These are phyloP conservation scores for Phacellophora camtschatica DNA, from an alignment of 30 jellyfish, hydroid and myxozoan genomes.

Conservation along the genomic window DNA sequence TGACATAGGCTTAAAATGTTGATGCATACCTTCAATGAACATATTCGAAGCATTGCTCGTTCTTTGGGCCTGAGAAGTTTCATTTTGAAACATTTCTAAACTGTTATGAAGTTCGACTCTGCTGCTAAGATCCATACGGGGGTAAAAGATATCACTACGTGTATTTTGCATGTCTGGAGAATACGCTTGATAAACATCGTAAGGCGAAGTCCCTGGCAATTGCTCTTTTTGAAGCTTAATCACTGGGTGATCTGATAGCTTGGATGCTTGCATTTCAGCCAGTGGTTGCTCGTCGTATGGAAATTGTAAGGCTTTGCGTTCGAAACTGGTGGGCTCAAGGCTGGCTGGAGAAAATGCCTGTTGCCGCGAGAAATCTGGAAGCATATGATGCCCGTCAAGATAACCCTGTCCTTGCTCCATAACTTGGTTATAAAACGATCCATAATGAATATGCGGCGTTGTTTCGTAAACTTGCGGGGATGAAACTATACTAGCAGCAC, in stretches of 20 bases:
- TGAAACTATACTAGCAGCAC: neutral
- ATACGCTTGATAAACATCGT: conserved; percentile 38
- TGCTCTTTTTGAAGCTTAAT: conserved; percentile 5
- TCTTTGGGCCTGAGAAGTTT: neutral
- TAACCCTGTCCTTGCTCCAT: conserved; percentile 30
- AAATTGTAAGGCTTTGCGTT: conserved; percentile 37
- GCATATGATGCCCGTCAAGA: conserved; percentile 13
- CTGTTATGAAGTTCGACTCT: conserved; percentile 9
- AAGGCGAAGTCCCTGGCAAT: neutral
- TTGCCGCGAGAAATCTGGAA: conserved; percentile 28
- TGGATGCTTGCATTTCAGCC: conserved; percentile 16
- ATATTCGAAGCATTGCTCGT: neutral
- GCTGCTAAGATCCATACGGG: conserved; percentile 17
- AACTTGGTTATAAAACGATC: conserved; percentile 24
- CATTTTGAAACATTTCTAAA: neutral
- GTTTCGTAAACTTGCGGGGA: neutral
- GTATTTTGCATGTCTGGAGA: neutral
- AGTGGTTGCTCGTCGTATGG: conserved; percentile 52
- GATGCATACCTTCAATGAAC: conserved; percentile 26
- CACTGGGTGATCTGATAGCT: neutral
- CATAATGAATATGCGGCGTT: conserved; percentile 6
- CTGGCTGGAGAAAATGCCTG: neutral
- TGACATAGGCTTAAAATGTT: neutral
- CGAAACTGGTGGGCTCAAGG: neutral
- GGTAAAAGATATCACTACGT: neutral